Base-by-base conservation (phyloP, 23 tunicate species). In the Phallusia fumigata region DNA sequence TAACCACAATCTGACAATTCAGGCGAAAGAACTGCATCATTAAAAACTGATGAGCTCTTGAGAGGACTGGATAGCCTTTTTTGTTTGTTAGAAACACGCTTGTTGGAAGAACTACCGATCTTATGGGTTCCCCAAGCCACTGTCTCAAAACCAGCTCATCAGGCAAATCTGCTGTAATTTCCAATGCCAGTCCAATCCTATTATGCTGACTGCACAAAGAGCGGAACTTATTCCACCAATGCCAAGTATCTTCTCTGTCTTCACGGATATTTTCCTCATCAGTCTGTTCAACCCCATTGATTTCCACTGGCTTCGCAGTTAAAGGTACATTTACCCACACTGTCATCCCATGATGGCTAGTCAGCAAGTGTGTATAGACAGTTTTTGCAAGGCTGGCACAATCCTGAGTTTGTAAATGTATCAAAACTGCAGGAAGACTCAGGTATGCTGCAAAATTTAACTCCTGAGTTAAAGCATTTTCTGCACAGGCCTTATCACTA, bases 41-140 rank as follows among this genome's bases (percentile, higher is more conserved):
- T 35, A 96, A 72, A 19, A 32, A 28, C 75, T 96, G 99, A 88
- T 96, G 99, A 32, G 90, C 85, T 45, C 87, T 75, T 22, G 96
- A 85, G 52, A 96, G 79, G 19, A 90, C 96, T 30, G 99, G 99
- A 85, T 32, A 96, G 24, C 99, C 99, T 85, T 90, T 91, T 88
- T 85, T 81, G 79, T 96, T 96, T 31, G 78, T 51, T 32, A 88
- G 40, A 78, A 90, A 96, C 16, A 87, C 40, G 30, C 89, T 81
- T 21, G 92, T 87, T 8, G 85, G 85, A 0, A 96, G 31, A 65
- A 87, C n/a, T 3, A 96, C 82, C 5, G 82, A 81, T 30, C 88
- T 81, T 26, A 96, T 64, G 22, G 99, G 99, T 78, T 96, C 99
- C 16, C 99, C 99, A 12, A 88, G 76, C 96, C 96, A 96, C 74